A percentile compares a stretch with the other conserved stretches of the same genome.
These are phyloP conservation scores for Otus scops DNA, from an alignment of 2,797 vertebrate species.

Conservation along the genomic window DNA sequence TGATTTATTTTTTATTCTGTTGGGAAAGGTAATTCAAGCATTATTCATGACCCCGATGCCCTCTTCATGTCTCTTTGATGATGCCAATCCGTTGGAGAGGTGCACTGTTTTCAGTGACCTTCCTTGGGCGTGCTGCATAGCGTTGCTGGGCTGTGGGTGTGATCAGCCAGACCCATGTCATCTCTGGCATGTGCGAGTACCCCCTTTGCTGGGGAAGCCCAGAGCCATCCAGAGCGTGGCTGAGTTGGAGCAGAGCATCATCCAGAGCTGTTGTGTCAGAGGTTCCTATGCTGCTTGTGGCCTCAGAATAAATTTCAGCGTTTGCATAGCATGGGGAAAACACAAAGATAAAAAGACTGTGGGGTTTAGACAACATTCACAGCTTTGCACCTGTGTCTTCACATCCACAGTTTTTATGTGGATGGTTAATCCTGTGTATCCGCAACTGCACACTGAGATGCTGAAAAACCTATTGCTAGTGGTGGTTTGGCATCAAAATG, in stretches of 20 bases:
- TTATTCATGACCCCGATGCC: background rate
- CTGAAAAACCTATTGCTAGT: background rate
- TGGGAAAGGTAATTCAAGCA: background rate
- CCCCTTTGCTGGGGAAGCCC: background rate
- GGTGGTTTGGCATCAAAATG: background rate
- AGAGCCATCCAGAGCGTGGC: rapidly evolving
- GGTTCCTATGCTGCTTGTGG: background rate
- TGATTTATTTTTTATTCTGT: background rate
- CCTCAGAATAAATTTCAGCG: background rate
- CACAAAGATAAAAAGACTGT: background rate
- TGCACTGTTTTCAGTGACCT: background rate
- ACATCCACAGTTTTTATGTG: background rate
- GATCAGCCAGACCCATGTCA: rapidly evolving
- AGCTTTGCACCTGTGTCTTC: background rate
- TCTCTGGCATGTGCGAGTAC: background rate
- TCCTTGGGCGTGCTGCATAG: background rate
- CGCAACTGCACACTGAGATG: background rate
- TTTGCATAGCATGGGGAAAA: background rate
- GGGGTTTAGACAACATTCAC: background rate
- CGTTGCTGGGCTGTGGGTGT: background rate
- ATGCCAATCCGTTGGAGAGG: background rate
- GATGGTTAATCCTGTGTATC: background rate
- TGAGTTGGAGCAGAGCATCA: background rate
- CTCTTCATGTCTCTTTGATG: background rate
- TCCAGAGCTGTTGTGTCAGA: background rate